phyloP scores from a whole-genome alignment of 2,797 vertebrate species.

The Arctocebus calabarensis region DNA sequence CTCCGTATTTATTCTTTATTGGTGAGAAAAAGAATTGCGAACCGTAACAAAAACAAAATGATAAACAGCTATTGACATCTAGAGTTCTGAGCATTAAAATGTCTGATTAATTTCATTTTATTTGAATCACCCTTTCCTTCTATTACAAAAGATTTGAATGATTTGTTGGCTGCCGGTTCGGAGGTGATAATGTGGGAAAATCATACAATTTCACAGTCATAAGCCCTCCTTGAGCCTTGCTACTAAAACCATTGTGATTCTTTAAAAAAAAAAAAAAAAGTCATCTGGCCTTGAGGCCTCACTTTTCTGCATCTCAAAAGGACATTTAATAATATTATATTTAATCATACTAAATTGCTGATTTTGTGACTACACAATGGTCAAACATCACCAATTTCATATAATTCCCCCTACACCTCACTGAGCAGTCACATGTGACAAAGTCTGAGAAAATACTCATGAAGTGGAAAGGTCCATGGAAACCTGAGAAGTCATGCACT shows the following conservation, averaged over 20 bases:
- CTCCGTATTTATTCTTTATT: constrained; percentile 17
- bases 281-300: not conserved
- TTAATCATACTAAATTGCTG: not conserved
- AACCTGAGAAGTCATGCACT: not conserved
- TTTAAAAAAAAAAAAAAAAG: not conserved
- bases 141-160: not conserved
- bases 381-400: not conserved
- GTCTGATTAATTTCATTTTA: not conserved
- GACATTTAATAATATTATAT: not conserved
- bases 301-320: not conserved
- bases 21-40: not conserved
- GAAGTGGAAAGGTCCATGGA: not conserved
- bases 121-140: constrained; percentile 8
- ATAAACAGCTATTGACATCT: not conserved
- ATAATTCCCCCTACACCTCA: not conserved
- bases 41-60: not conserved
- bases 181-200: not conserved
- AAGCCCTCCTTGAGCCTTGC: not conserved
- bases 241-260: not conserved
- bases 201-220: not conserved
- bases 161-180: not conserved
- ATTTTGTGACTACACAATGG: not conserved
- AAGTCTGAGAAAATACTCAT: not conserved
- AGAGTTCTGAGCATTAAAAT: not conserved
- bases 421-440: not conserved